Evolutionary conservation across 1,140 invertebrate genomes (phyloP).

Genomic region (Araneus ventricosus): DNA sequence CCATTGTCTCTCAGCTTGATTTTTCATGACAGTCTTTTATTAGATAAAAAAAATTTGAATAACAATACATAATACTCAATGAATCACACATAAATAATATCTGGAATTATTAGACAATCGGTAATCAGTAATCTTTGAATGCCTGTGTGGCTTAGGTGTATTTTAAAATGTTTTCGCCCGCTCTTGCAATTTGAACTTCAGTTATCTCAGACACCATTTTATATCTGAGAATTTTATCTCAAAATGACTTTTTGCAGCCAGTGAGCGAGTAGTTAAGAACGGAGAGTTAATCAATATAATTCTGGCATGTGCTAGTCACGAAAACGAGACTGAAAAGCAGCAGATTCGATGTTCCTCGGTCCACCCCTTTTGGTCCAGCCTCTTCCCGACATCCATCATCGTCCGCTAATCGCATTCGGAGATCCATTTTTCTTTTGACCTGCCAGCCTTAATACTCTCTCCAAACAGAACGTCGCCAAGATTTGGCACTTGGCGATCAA

Average conservation of each 20-base stretch:
- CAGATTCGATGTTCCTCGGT: constrained; percentile 36
- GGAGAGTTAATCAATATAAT: constrained; percentile 71
- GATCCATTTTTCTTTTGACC: constrained; percentile 73
- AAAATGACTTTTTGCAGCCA: neutral
- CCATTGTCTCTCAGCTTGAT: too few relatives aligned
- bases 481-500: constrained; percentile 56
- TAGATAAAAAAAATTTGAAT: too few relatives aligned
- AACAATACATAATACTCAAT: too few relatives aligned
- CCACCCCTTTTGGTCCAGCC: constrained; percentile 69
- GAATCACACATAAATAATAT: too few relatives aligned
- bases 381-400: constrained; percentile 71
- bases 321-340: constrained; percentile 44
- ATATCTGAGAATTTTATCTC: neutral
- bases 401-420: constrained; percentile 70
- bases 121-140: too few relatives aligned
- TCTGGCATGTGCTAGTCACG: constrained; percentile 68
- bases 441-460: constrained; percentile 69
- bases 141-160: too few relatives aligned
- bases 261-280: neutral
- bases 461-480: constrained; percentile 51
- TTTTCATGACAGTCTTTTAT: too few relatives aligned
- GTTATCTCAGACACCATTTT: neutral
- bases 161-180: neutral
- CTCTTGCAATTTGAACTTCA: neutral
- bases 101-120: too few relatives aligned